phyloP scores from a whole-genome alignment of 1,140 invertebrate genomes.

The Formica selysi region DNA sequence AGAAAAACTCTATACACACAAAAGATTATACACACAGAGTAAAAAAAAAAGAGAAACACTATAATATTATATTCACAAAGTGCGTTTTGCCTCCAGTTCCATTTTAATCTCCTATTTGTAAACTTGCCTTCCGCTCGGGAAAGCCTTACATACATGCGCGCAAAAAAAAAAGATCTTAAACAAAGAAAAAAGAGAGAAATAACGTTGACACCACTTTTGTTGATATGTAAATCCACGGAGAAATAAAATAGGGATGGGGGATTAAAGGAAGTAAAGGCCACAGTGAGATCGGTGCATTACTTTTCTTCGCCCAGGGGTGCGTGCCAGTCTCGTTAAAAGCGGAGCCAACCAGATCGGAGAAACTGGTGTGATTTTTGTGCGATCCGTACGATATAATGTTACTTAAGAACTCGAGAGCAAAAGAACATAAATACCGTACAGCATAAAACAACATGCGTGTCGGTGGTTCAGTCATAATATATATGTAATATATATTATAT shows the following conservation, averaged over 20 bases:
- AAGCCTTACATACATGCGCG: constrained; percentile 67
- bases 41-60: constrained; percentile 55
- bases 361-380: constrained; percentile 78
- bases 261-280: constrained; percentile 70
- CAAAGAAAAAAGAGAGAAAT: constrained; percentile 47
- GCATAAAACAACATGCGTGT: constrained; percentile 82
- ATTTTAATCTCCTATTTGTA: constrained; percentile 74
- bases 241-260: constrained; percentile 72
- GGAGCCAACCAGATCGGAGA: constrained; percentile 69
- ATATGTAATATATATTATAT: constrained; percentile 85
- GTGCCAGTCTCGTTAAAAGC: constrained; percentile 70
- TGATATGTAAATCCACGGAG: constrained; percentile 71
- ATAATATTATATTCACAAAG: constrained; percentile 69
- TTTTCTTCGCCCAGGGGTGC: constrained; percentile 75
- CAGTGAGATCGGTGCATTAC: constrained; percentile 75
- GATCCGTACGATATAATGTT: constrained; percentile 78
- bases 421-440: constrained; percentile 79
- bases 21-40: constrained; percentile 57
- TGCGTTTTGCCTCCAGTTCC: constrained; percentile 74
- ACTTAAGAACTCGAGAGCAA: constrained; percentile 81
- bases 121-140: constrained; percentile 76
- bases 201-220: constrained; percentile 84
- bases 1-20: constrained; percentile 52
- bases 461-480: constrained; percentile 85
- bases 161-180: constrained; percentile 74